phyloP scores from a whole-genome alignment of 2,797 vertebrate species.

The Spondyliosoma cantharus region DNA sequence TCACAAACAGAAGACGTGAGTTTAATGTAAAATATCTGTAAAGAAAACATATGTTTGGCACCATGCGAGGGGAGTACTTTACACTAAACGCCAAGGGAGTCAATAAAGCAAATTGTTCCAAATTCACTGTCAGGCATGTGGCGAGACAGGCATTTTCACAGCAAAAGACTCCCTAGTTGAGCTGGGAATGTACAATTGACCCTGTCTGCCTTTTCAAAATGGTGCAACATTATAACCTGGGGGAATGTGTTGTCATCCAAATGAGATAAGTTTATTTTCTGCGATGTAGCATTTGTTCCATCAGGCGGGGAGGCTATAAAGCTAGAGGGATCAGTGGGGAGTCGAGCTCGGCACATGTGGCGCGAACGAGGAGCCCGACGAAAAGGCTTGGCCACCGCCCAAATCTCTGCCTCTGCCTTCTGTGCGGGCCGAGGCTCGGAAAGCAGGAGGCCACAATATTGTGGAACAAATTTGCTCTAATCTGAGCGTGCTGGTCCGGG shows the following conservation, averaged over 20 bases:
- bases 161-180: conserved; percentile 83
- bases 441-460: conserved; percentile 90
- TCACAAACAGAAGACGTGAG: conserved; percentile 34
- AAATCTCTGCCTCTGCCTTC: conserved; percentile 95
- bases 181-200: conserved; percentile 88
- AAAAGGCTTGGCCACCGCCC: conserved; percentile 90
- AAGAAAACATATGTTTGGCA: conserved; percentile 46
- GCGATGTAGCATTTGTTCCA: conserved; percentile 93
- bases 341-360: conserved; percentile 88
- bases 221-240: conserved; percentile 91
- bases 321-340: conserved; percentile 89
- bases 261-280: conserved; percentile 99
- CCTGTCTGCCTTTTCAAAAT: conserved; percentile 85
- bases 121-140: conserved; percentile 77
- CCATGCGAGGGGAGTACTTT: conserved; percentile 33
- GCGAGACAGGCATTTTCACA: conserved; percentile 77
- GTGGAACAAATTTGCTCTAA: conserved; percentile 92
- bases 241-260: conserved; percentile 95
- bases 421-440: conserved; percentile 88
- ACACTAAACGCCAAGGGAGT: conserved; percentile 61
- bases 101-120: conserved; percentile 74
- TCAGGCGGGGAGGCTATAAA: conserved; percentile 92
- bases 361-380: conserved; percentile 83
- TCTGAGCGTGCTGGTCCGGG: conserved; percentile 87
- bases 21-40: conserved; percentile 28